A percentile compares a stretch with the other conserved stretches of the same genome.
These are phyloP conservation scores for Salvator merianae DNA, from an alignment of 2,113 vertebrate species.

Conservation along the genomic window DNA sequence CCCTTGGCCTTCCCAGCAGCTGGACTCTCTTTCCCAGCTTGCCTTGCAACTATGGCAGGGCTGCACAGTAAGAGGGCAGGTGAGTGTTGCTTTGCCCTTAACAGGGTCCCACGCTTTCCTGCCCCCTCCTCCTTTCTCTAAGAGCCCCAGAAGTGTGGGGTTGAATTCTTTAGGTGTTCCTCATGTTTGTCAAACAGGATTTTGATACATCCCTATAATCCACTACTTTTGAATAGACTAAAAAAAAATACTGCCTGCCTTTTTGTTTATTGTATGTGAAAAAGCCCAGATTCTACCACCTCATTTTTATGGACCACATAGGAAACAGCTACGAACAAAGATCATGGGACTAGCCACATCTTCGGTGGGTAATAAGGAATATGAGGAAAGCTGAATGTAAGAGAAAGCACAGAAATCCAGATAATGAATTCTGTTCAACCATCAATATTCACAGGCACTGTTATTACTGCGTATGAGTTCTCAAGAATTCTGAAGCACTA, in stretches of 20 bases:
- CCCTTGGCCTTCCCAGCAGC: too few species aligned
- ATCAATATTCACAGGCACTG: constrained; percentile 27
- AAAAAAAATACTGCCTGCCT: background rate
- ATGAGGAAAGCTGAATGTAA: constrained; percentile 1
- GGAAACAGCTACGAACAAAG: constrained; percentile 47
- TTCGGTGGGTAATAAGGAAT: constrained; percentile 43
- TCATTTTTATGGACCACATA: constrained; percentile 1
- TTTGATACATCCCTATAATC: too few species aligned
- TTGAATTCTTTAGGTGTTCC: too few species aligned
- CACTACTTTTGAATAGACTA: too few species aligned
- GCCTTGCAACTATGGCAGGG: too few species aligned
- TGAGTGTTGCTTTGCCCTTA: too few species aligned
- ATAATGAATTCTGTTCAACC: constrained; percentile 44
- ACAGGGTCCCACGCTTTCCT: too few species aligned
- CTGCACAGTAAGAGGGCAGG: too few species aligned
- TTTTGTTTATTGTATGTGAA: background rate
- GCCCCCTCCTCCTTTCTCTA: too few species aligned
- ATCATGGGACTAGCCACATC: constrained; percentile 31
- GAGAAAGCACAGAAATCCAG: constrained; percentile 38
- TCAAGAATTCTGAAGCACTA: constrained; percentile 30
- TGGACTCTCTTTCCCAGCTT: too few species aligned
- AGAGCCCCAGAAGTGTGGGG: too few species aligned
- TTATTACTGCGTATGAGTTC: constrained; percentile 24
- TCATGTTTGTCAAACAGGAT: too few species aligned
- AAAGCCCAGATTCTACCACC: background rate